Conservation (phyloP, 2,797 vertebrate species). For the Varecia variegata region DNA sequence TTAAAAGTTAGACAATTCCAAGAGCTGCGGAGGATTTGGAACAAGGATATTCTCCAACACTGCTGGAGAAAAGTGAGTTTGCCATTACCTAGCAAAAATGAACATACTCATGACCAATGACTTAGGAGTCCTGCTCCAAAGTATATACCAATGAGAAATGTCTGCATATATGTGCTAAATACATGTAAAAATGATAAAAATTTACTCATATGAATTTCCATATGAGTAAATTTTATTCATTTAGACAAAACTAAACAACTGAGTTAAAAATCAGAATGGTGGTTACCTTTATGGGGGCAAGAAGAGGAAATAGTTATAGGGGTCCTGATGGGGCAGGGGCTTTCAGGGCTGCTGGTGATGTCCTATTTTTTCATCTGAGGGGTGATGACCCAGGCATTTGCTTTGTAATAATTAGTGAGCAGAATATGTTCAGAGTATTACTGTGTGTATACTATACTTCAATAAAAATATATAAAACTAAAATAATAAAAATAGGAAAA, state of each 20-base stretch:
- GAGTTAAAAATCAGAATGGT: background rate
- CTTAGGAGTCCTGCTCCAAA: background rate
- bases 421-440: background rate
- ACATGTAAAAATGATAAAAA: background rate
- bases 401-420: background rate
- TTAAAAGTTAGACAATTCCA: background rate
- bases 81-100: background rate
- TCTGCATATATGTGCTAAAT: background rate
- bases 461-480: background rate
- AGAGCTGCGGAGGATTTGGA: background rate
- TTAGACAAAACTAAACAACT: background rate
- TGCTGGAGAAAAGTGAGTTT: background rate
- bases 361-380: background rate
- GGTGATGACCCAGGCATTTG: background rate
- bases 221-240: background rate
- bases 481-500: background rate
- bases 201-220: background rate
- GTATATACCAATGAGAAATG: background rate
- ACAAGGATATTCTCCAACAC: background rate
- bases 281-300: background rate
- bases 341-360: background rate
- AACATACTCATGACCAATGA: background rate
- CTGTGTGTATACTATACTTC: background rate
- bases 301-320: background rate
- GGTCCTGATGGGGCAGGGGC: accelerated